Evolutionary conservation across 2,888 invertebrate genomes (phyloP).

Genomic region (Formica aserva): DNA sequence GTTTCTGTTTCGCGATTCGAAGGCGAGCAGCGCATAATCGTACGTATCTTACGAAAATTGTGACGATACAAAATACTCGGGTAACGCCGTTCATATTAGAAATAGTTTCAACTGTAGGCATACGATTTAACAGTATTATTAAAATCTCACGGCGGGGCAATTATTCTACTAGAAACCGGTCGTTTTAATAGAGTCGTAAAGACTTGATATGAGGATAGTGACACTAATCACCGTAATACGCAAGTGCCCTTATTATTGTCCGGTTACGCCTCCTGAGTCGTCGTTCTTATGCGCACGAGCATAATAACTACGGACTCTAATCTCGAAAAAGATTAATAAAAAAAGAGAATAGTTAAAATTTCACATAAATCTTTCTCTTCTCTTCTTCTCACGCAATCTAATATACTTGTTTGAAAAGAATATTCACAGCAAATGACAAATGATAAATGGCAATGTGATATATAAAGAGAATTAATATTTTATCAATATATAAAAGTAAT

Average conservation of each 20-base stretch:
- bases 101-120: neutral
- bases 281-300: constrained; percentile 21
- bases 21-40: neutral
- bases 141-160: constrained; percentile 1
- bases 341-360: neutral
- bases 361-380: constrained; percentile 9
- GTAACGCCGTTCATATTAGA: neutral
- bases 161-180: constrained; percentile 48
- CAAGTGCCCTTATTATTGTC: constrained; percentile 53
- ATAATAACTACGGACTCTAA: constrained; percentile 5
- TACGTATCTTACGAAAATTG: neutral
- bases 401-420: neutral
- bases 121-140: neutral
- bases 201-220: constrained; percentile 47
- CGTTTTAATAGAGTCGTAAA: constrained; percentile 56
- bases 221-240: constrained; percentile 55
- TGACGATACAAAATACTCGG: neutral
- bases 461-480: neutral
- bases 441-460: neutral
- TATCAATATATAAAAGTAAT: neutral
- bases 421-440: neutral
- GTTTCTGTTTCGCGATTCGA: constrained; percentile 6
- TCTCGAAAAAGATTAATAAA: constrained; percentile 15
- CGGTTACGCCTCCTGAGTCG: constrained; percentile 30
- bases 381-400: neutral